A percentile compares a stretch with the other conserved stretches of the same genome.
Conservation (phyloP, 2,888 invertebrate genomes). For the Drosophila buzzatii region DNA sequence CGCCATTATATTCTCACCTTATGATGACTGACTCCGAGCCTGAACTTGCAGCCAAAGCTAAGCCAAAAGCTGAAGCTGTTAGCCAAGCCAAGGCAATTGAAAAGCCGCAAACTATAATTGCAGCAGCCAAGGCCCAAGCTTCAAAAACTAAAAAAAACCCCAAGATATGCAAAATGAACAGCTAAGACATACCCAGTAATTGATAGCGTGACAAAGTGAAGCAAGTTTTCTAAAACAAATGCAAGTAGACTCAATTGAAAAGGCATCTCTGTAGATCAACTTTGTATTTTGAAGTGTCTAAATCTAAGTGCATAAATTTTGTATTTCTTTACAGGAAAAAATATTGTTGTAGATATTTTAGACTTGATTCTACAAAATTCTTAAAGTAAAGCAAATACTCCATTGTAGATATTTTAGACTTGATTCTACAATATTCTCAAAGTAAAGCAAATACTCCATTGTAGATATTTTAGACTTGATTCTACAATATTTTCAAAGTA, state of each 20-base stretch:
- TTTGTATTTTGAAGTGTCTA: too few relatives aligned
- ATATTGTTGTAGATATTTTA: too few relatives aligned
- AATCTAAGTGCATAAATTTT: too few relatives aligned
- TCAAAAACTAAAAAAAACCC: not conserved
- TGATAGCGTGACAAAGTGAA: not conserved
- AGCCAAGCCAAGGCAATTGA: conserved; percentile 66
- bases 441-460: too few relatives aligned
- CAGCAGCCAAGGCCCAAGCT: conserved; percentile 60
- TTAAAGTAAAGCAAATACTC: too few relatives aligned
- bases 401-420: too few relatives aligned
- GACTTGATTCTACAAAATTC: too few relatives aligned
- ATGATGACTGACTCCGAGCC: conserved; percentile 72
- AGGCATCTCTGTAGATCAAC: too few relatives aligned
- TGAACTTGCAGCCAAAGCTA: conserved; percentile 23
- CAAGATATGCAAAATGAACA: not conserved
- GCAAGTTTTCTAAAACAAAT: not conserved
- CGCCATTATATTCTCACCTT: conserved; percentile 84
- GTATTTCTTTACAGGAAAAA: too few relatives aligned
- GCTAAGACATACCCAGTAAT: conserved; percentile 23
- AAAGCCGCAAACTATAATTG: conserved; percentile 80
- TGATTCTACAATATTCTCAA: too few relatives aligned
- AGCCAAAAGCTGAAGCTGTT: conserved; percentile 18
- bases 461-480: too few relatives aligned
- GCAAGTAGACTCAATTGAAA: not conserved
- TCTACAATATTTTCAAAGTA: too few relatives aligned